Percentiles rank a stretch among this genome's conserved stretches.
Evolutionary conservation across 2,888 invertebrate species (phyloP).

Genomic region (Tetragonula carbonaria): DNA sequence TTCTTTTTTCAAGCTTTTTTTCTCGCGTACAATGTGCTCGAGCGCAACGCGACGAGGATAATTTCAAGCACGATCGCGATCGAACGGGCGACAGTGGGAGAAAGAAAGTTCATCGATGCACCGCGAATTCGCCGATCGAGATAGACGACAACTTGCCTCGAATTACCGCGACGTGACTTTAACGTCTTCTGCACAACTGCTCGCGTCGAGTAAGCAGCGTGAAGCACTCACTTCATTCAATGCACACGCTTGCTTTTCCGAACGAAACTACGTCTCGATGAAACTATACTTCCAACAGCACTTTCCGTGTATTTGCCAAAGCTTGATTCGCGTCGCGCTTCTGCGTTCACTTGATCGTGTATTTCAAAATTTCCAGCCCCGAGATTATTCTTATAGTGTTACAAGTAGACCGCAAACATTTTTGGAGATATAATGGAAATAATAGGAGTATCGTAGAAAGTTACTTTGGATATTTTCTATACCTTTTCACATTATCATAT

Average conservation of each 20-base stretch:
- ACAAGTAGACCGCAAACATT: no score
- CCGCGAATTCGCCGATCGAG: constrained; percentile 22
- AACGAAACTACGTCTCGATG: neutral
- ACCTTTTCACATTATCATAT: no score
- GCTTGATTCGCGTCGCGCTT: neutral
- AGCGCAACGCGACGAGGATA: neutral
- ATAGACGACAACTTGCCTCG: constrained; percentile 18
- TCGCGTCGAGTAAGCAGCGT: constrained; percentile 17
- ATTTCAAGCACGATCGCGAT: neutral
- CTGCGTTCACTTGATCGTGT: no score
- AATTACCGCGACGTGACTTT: constrained; percentile 36
- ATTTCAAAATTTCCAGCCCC: neutral
- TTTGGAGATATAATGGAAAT: no score
- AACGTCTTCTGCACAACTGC: constrained; percentile 11
- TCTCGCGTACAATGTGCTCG: neutral
- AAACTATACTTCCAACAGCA: neutral
- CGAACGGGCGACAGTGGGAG: no score
- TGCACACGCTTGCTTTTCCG: neutral
- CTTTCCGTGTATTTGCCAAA: neutral
- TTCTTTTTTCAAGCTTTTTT: no score
- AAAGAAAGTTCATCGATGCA: neutral
- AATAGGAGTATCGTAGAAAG: no score
- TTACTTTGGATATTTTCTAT: no score
- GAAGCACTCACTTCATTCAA: constrained; percentile 5
- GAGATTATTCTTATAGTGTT: neutral